Evolutionary conservation across 2,797 vertebrate species (phyloP), one percentile per base, ranked within the genome.

Genomic region (Phalanger gymnotis): DNA sequence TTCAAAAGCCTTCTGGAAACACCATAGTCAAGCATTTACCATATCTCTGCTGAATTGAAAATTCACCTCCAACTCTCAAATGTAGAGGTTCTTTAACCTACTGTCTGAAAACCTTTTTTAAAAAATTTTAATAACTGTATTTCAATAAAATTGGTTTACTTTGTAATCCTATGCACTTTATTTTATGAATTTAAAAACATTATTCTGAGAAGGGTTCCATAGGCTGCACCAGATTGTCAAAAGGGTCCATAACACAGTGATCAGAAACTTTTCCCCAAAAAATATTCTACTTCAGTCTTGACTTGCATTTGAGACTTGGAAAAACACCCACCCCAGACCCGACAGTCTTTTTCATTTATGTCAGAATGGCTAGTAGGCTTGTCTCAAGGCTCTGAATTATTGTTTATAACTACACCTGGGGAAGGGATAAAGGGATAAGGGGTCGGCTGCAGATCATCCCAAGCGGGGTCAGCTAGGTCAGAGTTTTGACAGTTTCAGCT

Each of bases 21-120:
- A 12, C 10, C 61, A 25, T 14, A 13, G 31, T 5, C 0, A 0
- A 2, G 3, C 40, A 81, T 51, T 28, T 51, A 47, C n/a, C 19
- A 81, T 51, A 87, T 10, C 40, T 28, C 47, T 51, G 40, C 40
- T 27, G 40, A 87, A 87, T 27, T 87, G 40, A 87, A 47, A 73
- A n/a, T 73, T 73, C 14, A 73, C 34, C 34, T 73, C 16, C 61
- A 19, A 47, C 73, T 87, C 22, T 87, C 40, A 40, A 51, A 28
- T 7, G 3, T 47, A 87, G 14, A 73, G 34, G 2, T 51, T 87
- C 73, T 51, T 87, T 28, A 87, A 51, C 40, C 40, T 51, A 47
- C 25, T 87, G 40, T 87, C 40, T 87, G 40, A 47, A 87, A 51
- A 34, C 40, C 40, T 87, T 87, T 58, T 31, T 3, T 3, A 22